These are phyloP conservation scores for Teinopalpus imperialis DNA, from an alignment of 2,888 invertebrate species.

Conservation along the genomic window DNA sequence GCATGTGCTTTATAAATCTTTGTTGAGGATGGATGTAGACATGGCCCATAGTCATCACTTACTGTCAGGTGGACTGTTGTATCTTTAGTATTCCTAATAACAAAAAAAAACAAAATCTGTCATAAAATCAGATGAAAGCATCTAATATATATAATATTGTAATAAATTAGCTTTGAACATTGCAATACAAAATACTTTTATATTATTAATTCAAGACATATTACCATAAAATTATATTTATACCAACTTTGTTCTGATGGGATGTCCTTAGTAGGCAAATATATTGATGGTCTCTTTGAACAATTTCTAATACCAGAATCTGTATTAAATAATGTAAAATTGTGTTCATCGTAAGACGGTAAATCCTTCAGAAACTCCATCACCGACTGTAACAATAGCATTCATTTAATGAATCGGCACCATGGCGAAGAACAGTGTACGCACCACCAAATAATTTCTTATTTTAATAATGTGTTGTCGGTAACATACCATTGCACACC, in stretches of 20 bases:
- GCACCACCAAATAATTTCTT: constrained; percentile 32
- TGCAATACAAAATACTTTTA: too few relatives aligned
- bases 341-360: constrained; percentile 94
- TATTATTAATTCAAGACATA: too few relatives aligned
- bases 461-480: constrained; percentile 25
- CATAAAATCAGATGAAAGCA: too few relatives aligned
- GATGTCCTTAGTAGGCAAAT: constrained; percentile 95
- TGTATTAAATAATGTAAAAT: constrained; percentile 94
- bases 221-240: constrained; percentile 16
- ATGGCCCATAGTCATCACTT: too few relatives aligned
- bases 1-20: too few relatives aligned
- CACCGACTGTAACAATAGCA: constrained; percentile 85
- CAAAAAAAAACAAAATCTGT: too few relatives aligned
- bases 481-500: constrained; percentile 47
- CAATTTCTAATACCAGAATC: constrained; percentile 91
- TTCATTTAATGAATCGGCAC: constrained; percentile 35
- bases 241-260: constrained; percentile 95
- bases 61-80: too few relatives aligned
- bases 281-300: constrained; percentile 93
- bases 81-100: too few relatives aligned
- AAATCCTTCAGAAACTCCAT: constrained; percentile 95
- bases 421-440: constrained; percentile 45
- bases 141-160: too few relatives aligned
- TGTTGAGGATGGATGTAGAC: too few relatives aligned
- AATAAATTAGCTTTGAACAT: too few relatives aligned